Conservation (phyloP, 2,113 vertebrate genomes). For the Hydropotes inermis region DNA sequence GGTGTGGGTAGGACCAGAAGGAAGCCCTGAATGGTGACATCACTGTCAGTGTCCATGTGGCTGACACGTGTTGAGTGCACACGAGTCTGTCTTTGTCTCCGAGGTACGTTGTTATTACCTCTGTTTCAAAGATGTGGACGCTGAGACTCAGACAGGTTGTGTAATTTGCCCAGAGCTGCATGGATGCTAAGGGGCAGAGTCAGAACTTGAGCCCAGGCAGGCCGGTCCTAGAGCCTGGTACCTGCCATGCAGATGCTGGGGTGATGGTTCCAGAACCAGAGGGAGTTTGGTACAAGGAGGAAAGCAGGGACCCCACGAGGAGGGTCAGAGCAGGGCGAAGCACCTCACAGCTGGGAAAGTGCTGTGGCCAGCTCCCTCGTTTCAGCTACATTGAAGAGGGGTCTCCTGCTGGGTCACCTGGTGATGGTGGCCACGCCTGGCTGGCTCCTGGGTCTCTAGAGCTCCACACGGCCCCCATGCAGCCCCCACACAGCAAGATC, state of each 20-base stretch:
- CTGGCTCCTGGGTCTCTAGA: too few relatives aligned
- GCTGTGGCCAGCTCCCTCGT: rapidly evolving
- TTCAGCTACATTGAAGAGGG: rapidly evolving
- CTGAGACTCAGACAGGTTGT: not conserved
- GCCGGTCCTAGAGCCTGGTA: rapidly evolving
- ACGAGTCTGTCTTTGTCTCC: rapidly evolving
- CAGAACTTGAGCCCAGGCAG: rapidly evolving
- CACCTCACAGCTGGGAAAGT: rapidly evolving
- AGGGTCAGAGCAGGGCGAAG: rapidly evolving
- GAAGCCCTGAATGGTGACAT: rapidly evolving
- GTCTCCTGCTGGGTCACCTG: rapidly evolving
- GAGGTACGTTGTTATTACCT: rapidly evolving
- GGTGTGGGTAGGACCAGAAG: rapidly evolving
- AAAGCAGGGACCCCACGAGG: rapidly evolving
- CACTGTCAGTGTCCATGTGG: rapidly evolving
- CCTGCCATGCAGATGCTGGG: rapidly evolving
- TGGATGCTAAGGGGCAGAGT: rapidly evolving
- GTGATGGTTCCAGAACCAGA: rapidly evolving
- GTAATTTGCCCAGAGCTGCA: not conserved
- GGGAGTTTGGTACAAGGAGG: rapidly evolving
- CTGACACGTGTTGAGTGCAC: rapidly evolving
- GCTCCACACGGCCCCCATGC: too few relatives aligned
- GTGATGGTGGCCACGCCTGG: rapidly evolving
- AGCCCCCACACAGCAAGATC: rapidly evolving
- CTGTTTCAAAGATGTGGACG: not conserved